A percentile compares a stretch with the other conserved stretches of the same genome.
phyloP scores from a whole-genome alignment of 2,888 invertebrate species.

The Phytoseiulus persimilis region DNA sequence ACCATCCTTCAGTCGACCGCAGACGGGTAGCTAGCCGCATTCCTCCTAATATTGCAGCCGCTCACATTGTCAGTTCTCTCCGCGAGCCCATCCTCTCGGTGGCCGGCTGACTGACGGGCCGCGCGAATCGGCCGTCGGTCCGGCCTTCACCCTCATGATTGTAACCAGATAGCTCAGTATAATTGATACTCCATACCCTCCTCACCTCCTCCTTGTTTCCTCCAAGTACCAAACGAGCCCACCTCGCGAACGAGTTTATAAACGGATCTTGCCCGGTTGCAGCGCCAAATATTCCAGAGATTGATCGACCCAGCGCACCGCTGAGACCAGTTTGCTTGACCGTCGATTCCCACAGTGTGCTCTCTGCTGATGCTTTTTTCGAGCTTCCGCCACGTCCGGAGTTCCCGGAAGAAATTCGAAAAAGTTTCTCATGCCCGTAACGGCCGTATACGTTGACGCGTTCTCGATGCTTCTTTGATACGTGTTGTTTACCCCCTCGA shows the following conservation, averaged over 20 bases:
- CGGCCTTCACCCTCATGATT: background rate
- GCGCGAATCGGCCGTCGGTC: background rate
- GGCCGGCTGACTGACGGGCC: background rate
- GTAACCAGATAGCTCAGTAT: background rate
- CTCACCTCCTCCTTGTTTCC: background rate
- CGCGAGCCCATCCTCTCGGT: background rate
- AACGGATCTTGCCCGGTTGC: background rate
- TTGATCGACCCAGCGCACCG: too few species aligned
- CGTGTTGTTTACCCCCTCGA: too few species aligned
- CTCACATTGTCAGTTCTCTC: background rate
- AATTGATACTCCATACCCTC: background rate
- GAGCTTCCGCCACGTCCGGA: too few species aligned
- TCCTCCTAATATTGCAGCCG: background rate
- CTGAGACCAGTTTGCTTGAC: too few species aligned
- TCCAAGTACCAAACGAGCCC: background rate
- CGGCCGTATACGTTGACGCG: too few species aligned
- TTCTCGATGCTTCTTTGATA: too few species aligned
- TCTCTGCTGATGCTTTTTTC: too few species aligned
- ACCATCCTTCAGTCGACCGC: constrained; percentile 35
- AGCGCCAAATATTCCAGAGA: too few species aligned
- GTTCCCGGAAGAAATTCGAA: too few species aligned
- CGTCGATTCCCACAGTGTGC: too few species aligned
- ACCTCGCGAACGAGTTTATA: background rate
- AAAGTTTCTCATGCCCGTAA: too few species aligned
- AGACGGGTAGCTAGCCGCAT: background rate